Evolutionary conservation across 2,888 invertebrate genomes (phyloP).

Genomic region (Muscina levida): DNA sequence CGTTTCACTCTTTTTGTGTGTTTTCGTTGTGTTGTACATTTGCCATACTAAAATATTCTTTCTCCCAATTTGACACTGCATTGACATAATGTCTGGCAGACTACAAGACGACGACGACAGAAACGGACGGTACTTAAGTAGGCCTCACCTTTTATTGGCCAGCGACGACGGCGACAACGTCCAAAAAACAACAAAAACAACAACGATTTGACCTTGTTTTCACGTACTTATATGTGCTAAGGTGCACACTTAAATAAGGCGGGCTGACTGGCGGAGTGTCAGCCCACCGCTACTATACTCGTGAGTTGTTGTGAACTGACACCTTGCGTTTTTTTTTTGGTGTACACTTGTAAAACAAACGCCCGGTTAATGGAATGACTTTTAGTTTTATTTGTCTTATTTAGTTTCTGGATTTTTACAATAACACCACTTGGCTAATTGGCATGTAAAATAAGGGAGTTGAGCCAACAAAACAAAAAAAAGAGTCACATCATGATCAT

Average conservation of each 20-base stretch:
- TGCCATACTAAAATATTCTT: not conserved
- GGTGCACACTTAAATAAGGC: not conserved
- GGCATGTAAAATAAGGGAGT: conserved; percentile 10
- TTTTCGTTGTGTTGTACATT: conserved; percentile 3
- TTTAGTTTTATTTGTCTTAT: conserved; percentile 10
- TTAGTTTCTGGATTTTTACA: conserved; percentile 9
- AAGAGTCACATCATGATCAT: not conserved
- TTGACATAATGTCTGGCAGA: not conserved
- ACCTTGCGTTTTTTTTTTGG: not conserved
- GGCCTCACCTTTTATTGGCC: conserved; percentile 31
- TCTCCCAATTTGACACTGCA: not conserved
- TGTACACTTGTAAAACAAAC: no score
- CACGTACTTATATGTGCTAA: conserved; percentile 3
- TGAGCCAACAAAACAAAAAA: not conserved
- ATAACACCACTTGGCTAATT: conserved; percentile 3
- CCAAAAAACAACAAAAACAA: no score
- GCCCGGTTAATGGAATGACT: not conserved
- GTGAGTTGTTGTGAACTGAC: conserved; percentile 22
- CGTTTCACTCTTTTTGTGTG: conserved; percentile 21
- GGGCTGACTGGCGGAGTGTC: conserved; percentile 4
- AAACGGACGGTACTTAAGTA: not conserved
- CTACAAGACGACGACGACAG: not conserved
- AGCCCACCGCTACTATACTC: not conserved
- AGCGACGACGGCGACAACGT: conserved; percentile 3
- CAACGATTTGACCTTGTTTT: conserved; percentile 22